These are phyloP conservation scores for Atherix ibis DNA, from an alignment of 2,888 invertebrate species.

Conservation along the genomic window DNA sequence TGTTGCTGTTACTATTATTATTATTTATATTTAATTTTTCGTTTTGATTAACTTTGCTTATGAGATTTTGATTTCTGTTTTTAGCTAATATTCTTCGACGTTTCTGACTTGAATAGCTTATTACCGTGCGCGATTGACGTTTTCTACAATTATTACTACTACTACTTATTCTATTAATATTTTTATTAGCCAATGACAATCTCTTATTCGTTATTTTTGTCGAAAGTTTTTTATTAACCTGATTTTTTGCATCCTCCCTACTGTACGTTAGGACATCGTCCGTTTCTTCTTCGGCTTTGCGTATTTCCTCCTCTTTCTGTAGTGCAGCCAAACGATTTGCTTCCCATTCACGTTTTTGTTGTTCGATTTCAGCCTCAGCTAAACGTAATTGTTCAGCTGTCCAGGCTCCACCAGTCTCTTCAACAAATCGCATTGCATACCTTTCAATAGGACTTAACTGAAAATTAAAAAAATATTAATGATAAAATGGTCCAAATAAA, in stretches of 20 bases:
- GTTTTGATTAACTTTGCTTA: slow-evolving; percentile 4
- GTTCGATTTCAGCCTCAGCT: slow-evolving; percentile 76
- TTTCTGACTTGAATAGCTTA: no score
- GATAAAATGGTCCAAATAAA: not conserved
- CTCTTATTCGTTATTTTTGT: not conserved
- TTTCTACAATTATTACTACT: no score
- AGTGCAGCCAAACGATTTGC: slow-evolving; percentile 59
- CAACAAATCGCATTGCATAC: slow-evolving; percentile 88
- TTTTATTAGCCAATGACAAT: not conserved
- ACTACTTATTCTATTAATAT: no score
- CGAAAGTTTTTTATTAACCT: slow-evolving; percentile 52
- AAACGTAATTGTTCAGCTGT: slow-evolving; percentile 73
- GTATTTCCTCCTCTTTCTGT: slow-evolving; percentile 47
- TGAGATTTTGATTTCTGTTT: not conserved
- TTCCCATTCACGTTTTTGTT: slow-evolving; percentile 78
- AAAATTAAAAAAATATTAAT: slow-evolving; percentile 12
- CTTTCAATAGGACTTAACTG: slow-evolving; percentile 88
- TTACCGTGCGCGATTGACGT: no score
- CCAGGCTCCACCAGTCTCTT: slow-evolving; percentile 60
- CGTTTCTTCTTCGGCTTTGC: slow-evolving; percentile 38
- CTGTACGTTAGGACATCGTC: slow-evolving; percentile 58
- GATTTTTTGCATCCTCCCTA: slow-evolving; percentile 62
- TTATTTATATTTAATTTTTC: not conserved
- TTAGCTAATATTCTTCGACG: no score
- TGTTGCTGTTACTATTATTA: no score